These are phyloP conservation scores for Lophura nycthemera DNA, from an alignment of 2,113 vertebrate species.

Conservation along the genomic window DNA sequence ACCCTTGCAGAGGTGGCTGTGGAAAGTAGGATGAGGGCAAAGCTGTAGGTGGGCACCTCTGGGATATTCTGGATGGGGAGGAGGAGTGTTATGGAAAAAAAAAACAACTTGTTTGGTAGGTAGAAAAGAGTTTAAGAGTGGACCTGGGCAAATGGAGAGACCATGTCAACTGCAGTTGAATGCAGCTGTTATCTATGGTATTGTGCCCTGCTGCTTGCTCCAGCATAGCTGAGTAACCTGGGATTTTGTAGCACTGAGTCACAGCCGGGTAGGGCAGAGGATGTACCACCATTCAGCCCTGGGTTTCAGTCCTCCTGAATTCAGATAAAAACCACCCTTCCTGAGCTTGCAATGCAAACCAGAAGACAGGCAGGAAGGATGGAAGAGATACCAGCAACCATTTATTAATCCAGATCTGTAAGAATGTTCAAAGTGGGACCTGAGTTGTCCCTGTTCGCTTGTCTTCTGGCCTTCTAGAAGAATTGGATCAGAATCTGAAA, in stretches of 20 bases:
- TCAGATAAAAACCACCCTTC: neutral
- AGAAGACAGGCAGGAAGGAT: neutral
- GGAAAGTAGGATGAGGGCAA: neutral
- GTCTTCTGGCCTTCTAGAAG: neutral
- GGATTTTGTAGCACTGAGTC: neutral
- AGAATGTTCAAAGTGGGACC: neutral
- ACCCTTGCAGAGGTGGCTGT: neutral
- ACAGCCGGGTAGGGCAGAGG: neutral
- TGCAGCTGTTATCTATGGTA: neutral
- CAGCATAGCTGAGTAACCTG: neutral
- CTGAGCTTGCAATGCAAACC: neutral
- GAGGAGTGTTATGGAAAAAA: neutral
- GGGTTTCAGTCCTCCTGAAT: neutral
- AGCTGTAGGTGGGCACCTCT: neutral
- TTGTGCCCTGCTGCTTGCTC: rapidly evolving
- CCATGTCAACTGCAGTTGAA: neutral
- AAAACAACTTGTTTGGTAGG: neutral
- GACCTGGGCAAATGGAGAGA: neutral
- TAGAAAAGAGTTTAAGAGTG: neutral
- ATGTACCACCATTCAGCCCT: rapidly evolving
- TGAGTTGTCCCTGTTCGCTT: neutral
- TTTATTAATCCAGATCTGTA: neutral
- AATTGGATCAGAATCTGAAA: neutral
- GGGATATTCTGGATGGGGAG: neutral
- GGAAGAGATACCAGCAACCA: neutral